A percentile compares a stretch with the other conserved stretches of the same genome.
These are phyloP conservation scores for Drosophila macrothrix DNA, from an alignment of 2,888 invertebrate species.

Conservation along the genomic window DNA sequence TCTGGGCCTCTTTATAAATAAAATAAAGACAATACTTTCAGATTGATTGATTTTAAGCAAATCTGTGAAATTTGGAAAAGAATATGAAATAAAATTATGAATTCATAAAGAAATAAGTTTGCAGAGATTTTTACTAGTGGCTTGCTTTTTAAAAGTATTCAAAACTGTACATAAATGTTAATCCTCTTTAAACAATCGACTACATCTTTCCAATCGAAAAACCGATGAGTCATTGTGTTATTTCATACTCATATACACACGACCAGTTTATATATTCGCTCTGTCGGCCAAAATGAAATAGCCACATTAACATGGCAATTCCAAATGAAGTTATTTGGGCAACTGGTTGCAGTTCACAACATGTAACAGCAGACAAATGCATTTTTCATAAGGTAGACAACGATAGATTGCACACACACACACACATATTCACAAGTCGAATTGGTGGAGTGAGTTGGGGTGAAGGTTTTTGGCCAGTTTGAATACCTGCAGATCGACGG, in stretches of 20 bases:
- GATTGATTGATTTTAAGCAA: constrained; percentile 46
- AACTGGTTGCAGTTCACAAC: constrained; percentile 46
- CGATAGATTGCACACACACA: constrained; percentile 43
- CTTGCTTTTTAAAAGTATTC: background rate
- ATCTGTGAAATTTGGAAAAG: constrained; percentile 6
- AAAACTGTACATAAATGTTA: background rate
- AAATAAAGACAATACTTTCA: background rate
- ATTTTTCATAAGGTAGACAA: constrained; percentile 77
- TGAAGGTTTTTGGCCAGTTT: constrained; percentile 13
- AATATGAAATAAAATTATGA: background rate
- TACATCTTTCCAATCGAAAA: background rate
- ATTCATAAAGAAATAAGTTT: background rate
- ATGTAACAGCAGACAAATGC: constrained; percentile 64
- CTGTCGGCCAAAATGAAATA: constrained; percentile 21
- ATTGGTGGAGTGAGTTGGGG: background rate
- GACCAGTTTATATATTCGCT: constrained; percentile 1
- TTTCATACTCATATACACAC: constrained; percentile 10
- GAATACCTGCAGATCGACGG: constrained; percentile 63
- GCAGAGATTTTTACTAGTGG: background rate
- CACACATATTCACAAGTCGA: constrained; percentile 2
- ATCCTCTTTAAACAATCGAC: background rate
- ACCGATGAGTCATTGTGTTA: background rate
- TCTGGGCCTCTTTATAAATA: constrained; percentile 23
- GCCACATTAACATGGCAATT: constrained; percentile 44
- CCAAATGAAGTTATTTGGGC: constrained; percentile 45